These are phyloP conservation scores for Chionoecetes opilio DNA, from an alignment of 1,140 invertebrate genomes.

Conservation along the genomic window DNA sequence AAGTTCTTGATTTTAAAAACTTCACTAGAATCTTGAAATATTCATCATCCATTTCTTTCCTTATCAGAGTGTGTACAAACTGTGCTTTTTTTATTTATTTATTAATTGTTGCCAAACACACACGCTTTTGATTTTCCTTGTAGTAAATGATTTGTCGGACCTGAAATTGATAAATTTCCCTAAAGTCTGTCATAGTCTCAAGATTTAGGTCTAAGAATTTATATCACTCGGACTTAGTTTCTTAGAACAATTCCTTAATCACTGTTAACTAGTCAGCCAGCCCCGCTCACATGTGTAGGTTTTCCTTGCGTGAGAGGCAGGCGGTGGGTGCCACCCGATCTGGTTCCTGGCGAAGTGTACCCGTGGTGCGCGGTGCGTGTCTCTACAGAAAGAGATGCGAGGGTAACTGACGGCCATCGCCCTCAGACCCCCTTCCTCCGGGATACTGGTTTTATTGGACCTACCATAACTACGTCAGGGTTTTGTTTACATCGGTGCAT, in stretches of 20 bases:
- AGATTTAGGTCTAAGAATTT: not conserved
- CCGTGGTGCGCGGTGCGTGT: not conserved
- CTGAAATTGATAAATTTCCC: not conserved
- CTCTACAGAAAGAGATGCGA: not conserved
- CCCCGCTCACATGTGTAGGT: not conserved
- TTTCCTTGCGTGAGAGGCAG: not conserved
- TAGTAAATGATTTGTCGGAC: not conserved
- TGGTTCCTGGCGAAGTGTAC: not conserved
- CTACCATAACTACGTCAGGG: no score
- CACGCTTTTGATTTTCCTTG: no score
- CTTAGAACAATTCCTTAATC: not conserved
- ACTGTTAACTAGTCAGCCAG: not conserved
- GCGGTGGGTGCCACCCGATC: not conserved
- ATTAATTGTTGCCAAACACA: not conserved
- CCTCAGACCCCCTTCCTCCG: no score
- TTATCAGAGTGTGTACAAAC: not conserved
- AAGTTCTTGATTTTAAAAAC: not conserved
- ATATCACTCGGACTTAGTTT: not conserved
- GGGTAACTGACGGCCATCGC: slow-evolving; percentile 14
- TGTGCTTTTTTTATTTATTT: not conserved
- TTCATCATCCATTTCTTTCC: not conserved
- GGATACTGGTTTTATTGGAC: no score
- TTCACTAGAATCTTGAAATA: not conserved
- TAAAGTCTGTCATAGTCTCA: not conserved
- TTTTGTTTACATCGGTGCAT: no score